Conservation (phyloP, 2,113 vertebrate species). For the Connochaetes taurinus region DNA sequence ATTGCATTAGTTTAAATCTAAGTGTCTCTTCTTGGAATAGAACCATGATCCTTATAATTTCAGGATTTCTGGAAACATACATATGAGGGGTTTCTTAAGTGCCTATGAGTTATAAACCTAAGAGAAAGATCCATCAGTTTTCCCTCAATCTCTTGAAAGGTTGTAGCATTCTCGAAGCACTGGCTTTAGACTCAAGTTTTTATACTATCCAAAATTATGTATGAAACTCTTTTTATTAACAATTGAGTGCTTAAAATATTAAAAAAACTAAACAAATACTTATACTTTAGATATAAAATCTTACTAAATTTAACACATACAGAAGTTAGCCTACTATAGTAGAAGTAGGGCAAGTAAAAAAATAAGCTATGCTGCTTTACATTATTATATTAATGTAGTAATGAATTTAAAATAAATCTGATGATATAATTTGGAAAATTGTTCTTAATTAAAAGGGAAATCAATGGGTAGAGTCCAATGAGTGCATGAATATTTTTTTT, state of each 20-base stretch:
- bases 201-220: background rate
- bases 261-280: background rate
- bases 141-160: conserved; percentile 13
- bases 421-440: background rate
- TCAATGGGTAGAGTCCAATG: background rate
- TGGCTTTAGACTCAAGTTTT: background rate
- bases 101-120: background rate
- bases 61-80: background rate
- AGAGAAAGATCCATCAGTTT: background rate
- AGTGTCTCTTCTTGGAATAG: background rate
- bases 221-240: background rate
- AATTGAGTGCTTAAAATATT: background rate
- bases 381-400: background rate
- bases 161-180: background rate
- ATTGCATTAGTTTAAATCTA: background rate
- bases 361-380: background rate
- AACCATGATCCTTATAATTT: background rate
- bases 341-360: background rate
- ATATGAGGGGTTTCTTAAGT: background rate
- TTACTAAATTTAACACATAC: background rate
- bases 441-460: background rate
- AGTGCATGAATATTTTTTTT: background rate
- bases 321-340: background rate
- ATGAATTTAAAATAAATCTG: background rate
- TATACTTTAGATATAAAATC: background rate